Base-by-base conservation (phyloP, 1,140 invertebrate species). In the Nasonia vitripennis region DNA sequence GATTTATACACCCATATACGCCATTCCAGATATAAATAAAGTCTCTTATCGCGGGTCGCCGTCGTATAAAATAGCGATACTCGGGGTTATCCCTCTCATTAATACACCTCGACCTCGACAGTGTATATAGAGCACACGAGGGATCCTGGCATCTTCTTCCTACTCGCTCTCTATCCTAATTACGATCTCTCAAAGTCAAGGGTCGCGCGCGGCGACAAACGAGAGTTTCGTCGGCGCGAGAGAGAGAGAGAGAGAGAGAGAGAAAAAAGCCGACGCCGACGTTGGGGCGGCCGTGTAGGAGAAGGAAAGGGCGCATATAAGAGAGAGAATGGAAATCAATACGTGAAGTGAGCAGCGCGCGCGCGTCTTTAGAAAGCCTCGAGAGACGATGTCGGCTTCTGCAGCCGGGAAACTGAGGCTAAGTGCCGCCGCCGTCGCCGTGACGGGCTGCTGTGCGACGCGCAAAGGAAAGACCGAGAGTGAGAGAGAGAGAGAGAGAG, bases 241-340 rank as follows among this genome's bases (percentile, higher is more conserved):
- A 78, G 55, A 75, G 27, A 27, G 27, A 27, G 27, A 27, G 68
- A 74, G 48, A 48, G 83, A 55, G 12, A 78, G n/a, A 27, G 45
- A 70, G 41, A 67, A 41, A 45, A 45, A 71, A 31, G 55, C 55
- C 55, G 68, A 78, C 11, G 70, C 12, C 37, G 74, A 23, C 23
- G 27, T 27, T 27, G 45, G 87, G 87, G 81, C 87, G 83, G 81
- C 85, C 17, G 45, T 31, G 87, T 85, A 45, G 41, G 5, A 37
- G 34, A 27, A 37, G 86, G 88, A 90, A 91, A 90, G 89, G 89
- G 90, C 90, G 90, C 90, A 89, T 91, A 91, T 45, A 45, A 45
- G 41, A 45, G 41, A 92, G 91, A 92, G 91, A 93, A 93, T 93
- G 91, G 92, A 93, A 92, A 93, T 93, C 92, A 93, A 93, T 93